Evolutionary conservation across 2,888 invertebrate genomes (phyloP), one percentile per base, ranked within the genome.

Genomic region (Mimumesa dahlbomi): DNA sequence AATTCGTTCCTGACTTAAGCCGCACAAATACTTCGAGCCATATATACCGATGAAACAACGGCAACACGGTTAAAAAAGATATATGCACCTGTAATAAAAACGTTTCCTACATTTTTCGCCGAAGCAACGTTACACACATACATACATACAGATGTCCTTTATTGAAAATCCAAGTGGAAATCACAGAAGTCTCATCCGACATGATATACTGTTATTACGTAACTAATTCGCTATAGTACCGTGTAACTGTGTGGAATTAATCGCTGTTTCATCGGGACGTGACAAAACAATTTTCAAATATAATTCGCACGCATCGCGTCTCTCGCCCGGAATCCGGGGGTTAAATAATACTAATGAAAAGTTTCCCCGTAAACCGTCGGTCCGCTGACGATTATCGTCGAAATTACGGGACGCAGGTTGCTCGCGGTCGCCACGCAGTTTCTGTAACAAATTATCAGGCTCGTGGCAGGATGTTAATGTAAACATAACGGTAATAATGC

Each of bases 401-500:
- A 16, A 19, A 14, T 49, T 34, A 45, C 13, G 11, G 14, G 9
- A 29, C 6, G 13, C 63, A 22, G 49, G 14, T 13, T 34, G 59
- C 3, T 1, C 19, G 45, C 40, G 59, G 48, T 46, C 25, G 13
- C 14, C 1, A 14, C 7, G 11, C 18, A 46, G 54, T 65, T 64
- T 65, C 59, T 13, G 31, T 52, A 61, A 72, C 61, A 72, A 73
- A 72, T 72, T 45, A 46, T 54, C 22, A 48, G 6, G 2, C 6
- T 2, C 25, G 11, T 31, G 40, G 46, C 52, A 52, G 62, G 48
- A 40, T 59, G 73, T 64, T 68, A 65, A 62, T 62, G 65, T 31
- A 52, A 54, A 45, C 64, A 58, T 65, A 73, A 73, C 54, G 40
- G 19, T 18, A 40, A 58, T 59, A 65, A 74, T 54, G 43, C 46